These are phyloP conservation scores for Bilobella aurantiaca DNA, from an alignment of 1,140 invertebrate genomes.

Conservation along the genomic window DNA sequence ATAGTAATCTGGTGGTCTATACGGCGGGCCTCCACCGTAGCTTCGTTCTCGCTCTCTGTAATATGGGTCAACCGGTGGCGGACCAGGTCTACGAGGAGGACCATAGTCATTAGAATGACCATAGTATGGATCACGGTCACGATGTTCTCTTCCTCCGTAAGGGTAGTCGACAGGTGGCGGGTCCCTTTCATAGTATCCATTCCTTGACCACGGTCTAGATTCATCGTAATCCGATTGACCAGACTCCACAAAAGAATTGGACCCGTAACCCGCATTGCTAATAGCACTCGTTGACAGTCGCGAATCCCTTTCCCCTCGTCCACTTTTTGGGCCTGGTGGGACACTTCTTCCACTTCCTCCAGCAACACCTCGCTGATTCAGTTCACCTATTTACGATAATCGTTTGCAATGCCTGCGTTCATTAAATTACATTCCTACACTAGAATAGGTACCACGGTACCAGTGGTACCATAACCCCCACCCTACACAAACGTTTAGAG, in stretches of 20 bases:
- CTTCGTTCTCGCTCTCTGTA: slow-evolving; percentile 20
- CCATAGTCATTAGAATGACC: neutral
- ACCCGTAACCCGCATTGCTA: neutral
- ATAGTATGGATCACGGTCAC: slow-evolving; percentile 9
- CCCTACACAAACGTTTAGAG: too few relatives aligned
- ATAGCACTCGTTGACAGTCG: neutral
- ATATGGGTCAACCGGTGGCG: slow-evolving; percentile 36
- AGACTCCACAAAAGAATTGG: neutral
- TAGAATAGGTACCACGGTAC: too few relatives aligned
- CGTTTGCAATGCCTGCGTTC: too few relatives aligned
- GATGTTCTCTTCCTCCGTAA: slow-evolving; percentile 9
- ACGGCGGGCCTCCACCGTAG: neutral
- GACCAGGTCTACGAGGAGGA: slow-evolving; percentile 18
- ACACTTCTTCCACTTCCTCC: neutral
- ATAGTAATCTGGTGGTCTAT: neutral
- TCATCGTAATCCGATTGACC: slow-evolving; percentile 7
- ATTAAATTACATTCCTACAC: too few relatives aligned
- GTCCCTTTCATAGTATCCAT: slow-evolving; percentile 17
- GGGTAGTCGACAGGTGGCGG: slow-evolving; percentile 1
- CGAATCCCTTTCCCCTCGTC: neutral
- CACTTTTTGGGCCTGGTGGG: neutral
- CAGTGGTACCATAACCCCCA: too few relatives aligned
- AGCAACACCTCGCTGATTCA: slow-evolving; percentile 1
- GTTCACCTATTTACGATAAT: too few relatives aligned
- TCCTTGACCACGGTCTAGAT: slow-evolving; percentile 19